Evolutionary conservation across 2,113 vertebrate species (phyloP).

Genomic region (Anhinga rufa): DNA sequence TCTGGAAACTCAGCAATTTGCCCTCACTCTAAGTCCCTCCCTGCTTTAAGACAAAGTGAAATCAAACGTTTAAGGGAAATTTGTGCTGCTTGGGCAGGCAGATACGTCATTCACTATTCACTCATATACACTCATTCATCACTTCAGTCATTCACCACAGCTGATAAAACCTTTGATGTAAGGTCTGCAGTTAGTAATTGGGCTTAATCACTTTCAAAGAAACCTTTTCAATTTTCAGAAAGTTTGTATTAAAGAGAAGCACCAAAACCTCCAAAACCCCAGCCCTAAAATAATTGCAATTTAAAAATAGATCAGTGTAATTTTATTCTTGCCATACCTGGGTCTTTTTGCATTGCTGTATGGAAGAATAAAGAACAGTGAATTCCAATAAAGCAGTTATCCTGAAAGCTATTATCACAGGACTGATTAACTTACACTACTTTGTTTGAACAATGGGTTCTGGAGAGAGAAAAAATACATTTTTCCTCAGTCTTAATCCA

Average conservation of each 20-base stretch:
- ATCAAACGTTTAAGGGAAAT: background rate
- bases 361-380: constrained; percentile 1
- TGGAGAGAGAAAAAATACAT: constrained; percentile 5
- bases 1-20: background rate
- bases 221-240: background rate
- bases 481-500: background rate
- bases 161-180: background rate
- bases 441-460: constrained; percentile 19
- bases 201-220: background rate
- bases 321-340: background rate
- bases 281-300: background rate
- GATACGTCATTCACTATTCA: accelerated
- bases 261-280: background rate
- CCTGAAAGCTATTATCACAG: constrained; percentile 11
- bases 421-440: constrained; percentile 38
- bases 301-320: background rate
- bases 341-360: background rate
- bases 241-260: background rate
- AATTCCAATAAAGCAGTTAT: background rate
- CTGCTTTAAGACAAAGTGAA: background rate
- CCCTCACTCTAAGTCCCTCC: too few species aligned
- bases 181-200: background rate
- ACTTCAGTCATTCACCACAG: background rate
- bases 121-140: background rate
- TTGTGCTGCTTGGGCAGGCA: background rate